Base-by-base conservation (phyloP, 2,888 invertebrate species). In the Axea sp. region DNA sequence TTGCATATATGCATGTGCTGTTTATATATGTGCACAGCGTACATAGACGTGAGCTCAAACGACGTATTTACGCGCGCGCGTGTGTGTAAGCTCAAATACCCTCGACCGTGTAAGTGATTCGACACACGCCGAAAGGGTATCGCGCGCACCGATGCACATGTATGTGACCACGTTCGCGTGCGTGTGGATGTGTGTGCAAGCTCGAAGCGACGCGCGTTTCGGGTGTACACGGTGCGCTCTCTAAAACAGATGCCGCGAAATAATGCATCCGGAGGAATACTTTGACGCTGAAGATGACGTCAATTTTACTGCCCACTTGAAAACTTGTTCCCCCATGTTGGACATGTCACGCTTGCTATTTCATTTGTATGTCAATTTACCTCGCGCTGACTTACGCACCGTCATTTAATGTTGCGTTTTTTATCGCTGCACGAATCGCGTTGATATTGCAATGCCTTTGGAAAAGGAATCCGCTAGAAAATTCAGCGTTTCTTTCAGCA, bases 171-270 rank as follows among this genome's bases (percentile, higher is more conserved):
- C 4, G 19, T 19, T 4, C 4, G 19, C 4, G 19, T 19, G 19
- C 19, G 19, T 19, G 19, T 19, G 19, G 2, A 6, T 15, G 45
- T 60, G 51, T 41, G 19, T 47, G 30, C 3, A 35, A 12, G 39
- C 14, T 31, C 19, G 24, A 53, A 49, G 12, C 15, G 39, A 51
- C 30, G 62, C 41, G 41, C 43, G 14, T 26, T 7, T 31, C 33
- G 49, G 28, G 24, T 19, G 28, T 28, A 11, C 37, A 19, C 49
- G 30, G 30, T n/a, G 35, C 17, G 24, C 39, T 30, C 53, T 53
- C 55, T 9, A 72, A 73, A 73, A 47, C 49, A 64, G 64, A 65
- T 39, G 65, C 65, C 59, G 45, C 65, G 51, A 51, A 65, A 72
- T 65, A 72, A 67, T 57, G 67, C 57, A 67, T 55, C 57, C 31